Percentiles rank a stretch among this genome's conserved stretches.
phyloP scores from a whole-genome alignment of 1,140 invertebrate species.

The Globodera ellingtonae region DNA sequence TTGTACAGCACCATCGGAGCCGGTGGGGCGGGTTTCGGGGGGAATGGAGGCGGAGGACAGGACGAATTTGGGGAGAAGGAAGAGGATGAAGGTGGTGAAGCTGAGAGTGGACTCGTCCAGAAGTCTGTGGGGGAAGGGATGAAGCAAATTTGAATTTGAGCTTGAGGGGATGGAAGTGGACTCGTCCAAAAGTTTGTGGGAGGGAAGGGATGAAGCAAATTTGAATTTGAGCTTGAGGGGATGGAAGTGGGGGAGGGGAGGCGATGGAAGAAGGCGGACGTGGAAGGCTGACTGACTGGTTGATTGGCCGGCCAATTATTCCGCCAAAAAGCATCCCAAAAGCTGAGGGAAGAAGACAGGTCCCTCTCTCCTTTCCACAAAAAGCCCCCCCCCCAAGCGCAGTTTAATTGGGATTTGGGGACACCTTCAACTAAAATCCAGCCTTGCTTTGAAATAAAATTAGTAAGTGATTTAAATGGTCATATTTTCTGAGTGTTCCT shows the following conservation, averaged over 20 bases:
- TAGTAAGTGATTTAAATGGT: neutral
- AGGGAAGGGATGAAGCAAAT: neutral
- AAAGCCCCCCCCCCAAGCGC: neutral
- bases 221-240: neutral
- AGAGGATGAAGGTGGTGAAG: constrained; percentile 12
- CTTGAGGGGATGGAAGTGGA: neutral
- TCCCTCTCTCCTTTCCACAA: neutral
- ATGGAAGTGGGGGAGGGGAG: too few relatives aligned
- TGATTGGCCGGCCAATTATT: constrained; percentile 20
- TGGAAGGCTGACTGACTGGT: neutral
- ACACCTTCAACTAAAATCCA: neutral
- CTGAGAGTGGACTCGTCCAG: constrained; percentile 32
- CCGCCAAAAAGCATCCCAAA: constrained; percentile 21
- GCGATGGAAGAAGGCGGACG: too few relatives aligned
- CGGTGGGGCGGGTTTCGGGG: neutral
- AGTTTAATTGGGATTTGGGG: neutral
- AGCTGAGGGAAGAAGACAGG: constrained; percentile 6
- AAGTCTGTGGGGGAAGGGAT: constrained; percentile 21
- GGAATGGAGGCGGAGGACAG: neutral
- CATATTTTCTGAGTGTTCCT: neutral
- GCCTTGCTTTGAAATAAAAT: neutral
- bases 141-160: constrained; percentile 20
- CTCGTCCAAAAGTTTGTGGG: too few relatives aligned
- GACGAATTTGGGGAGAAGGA: neutral
- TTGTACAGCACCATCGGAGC: constrained; percentile 30